Evolutionary conservation across 2,797 vertebrate genomes (phyloP), one percentile per base, ranked within the genome.

Genomic region (Acipenser oxyrinchus): DNA sequence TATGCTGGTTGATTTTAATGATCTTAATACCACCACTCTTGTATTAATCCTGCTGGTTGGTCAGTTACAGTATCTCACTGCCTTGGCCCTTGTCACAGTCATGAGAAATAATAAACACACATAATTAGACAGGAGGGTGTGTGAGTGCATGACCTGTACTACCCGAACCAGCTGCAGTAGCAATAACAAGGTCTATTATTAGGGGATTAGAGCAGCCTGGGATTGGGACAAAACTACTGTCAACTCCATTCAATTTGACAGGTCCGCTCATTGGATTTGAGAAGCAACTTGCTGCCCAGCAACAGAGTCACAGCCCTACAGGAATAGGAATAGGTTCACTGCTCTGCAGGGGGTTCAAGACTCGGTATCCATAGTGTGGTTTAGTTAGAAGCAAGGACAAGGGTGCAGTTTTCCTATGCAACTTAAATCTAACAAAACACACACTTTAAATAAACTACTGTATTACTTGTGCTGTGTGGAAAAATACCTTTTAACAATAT

Each of bases 161-260:
- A 18, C 37, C 53, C 53, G 0, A 8, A 13, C 23, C 7, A 37
- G 37, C 37, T 37, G 37, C 18, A 13, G 13, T 7, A 57, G 53
- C 37, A 49, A 10, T n/a, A 18, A 49, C 48, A 6, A 37, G 37
- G 37, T 37, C 48, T 66, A 49, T 66, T 60, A 60, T 49, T 65
- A 66, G 48, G 13, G n/a, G 65, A 66, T 66, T 59, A 59, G 48
- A 10, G 37, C 49, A 12, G 55, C 48, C 48, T 9, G 10, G 65
- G 50, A 57, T 58, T 66, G 58, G 53, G 48, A 49, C n/a, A 49
- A 55, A 48, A 66, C 49, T 66, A 66, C 12, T 49, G 65, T 66
- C 65, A 55, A 8, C 13, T 49, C 65, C 65, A 10, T 58, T 66
- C 59, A 66, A 10, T 37, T 37, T 37, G 37, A 37, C 37, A 37